Evolutionary conservation across 1,140 invertebrate species (phyloP), one percentile per base, ranked within the genome.

Genomic region (Steinernema feltiae): DNA sequence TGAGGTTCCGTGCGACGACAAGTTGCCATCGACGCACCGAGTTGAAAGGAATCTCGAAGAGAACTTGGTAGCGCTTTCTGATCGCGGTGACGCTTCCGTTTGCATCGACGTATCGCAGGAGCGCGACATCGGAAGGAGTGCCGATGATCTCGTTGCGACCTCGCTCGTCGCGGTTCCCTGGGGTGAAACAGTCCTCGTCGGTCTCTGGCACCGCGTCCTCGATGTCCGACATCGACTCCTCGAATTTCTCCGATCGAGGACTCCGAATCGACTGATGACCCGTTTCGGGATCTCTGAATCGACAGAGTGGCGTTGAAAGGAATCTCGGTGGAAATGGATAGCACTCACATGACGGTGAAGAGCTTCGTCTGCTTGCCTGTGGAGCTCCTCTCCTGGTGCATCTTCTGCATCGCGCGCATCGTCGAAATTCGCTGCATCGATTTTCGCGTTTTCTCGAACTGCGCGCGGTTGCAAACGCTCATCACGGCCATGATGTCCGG

Each of bases 1-100:
- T 76, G 30, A 85, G 70, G 71, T 83, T 85, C 12, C 76, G 73
- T 15, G 78, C 77, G 1, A 85, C 80, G 29, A 85, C 84, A 0
- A 85, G 41, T 75, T 85, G 84, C 74, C 84, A 86, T 30, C 83
- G 32, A 15, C 84, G 78, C 17, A 84, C 82, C 0, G 84, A 85
- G 70, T 85, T 85, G 77, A 85, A 85, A 1, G 84, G 84, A 24
- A 85, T 80, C 71, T 85, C 84, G 24, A 84, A 83, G 0, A 84
- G 69, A n/a, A 74, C 78, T 29, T 76, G 75, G 69, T 80, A 77
- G 48, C 82, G 48, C 70, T 86, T 76, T 29, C 84, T 48, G 48
- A 85, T 81, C 21, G 80, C 84, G 32, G 84, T 79, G 0, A 85
- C 80, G 75, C 77, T 78, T 1, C 81, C 82, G 30, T 78, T 78